These are phyloP conservation scores for Brachyhypopomus gauderio DNA, from an alignment of 2,113 vertebrate genomes.

Conservation along the genomic window DNA sequence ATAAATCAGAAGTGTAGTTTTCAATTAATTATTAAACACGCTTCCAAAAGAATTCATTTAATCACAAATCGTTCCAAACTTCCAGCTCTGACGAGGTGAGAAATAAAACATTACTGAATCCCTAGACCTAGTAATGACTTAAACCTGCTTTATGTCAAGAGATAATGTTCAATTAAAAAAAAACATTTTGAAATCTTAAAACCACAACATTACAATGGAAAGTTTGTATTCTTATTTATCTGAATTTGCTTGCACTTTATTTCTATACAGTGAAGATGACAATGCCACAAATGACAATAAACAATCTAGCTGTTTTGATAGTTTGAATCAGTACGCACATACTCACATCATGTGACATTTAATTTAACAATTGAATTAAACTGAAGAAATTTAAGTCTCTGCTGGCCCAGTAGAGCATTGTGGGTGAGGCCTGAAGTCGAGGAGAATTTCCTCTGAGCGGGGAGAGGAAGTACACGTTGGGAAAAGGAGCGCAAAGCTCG, in stretches of 20 bases:
- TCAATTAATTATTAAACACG: slow-evolving; percentile 30
- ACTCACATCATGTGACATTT: neutral
- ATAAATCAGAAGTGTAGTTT: slow-evolving; percentile 13
- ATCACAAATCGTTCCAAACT: neutral
- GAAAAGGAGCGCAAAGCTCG: neutral
- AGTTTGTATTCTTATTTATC: neutral
- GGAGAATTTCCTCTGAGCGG: neutral
- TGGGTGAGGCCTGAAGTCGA: neutral
- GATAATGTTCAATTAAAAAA: neutral
- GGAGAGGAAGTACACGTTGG: neutral
- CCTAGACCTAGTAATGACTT: slow-evolving; percentile 5
- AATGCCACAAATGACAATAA: too few species aligned
- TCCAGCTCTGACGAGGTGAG: neutral
- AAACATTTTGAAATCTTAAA: neutral
- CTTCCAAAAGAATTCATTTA: neutral
- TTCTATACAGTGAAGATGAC: too few species aligned
- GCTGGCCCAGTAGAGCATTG: neutral
- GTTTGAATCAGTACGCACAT: too few species aligned
- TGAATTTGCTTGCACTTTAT: neutral
- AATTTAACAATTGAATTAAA: neutral
- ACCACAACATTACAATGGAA: neutral
- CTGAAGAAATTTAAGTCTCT: neutral
- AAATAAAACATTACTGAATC: neutral
- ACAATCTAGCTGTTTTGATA: too few species aligned
- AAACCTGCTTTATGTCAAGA: neutral